Percentiles rank a stretch among this genome's conserved stretches.
These are phyloP conservation scores for Gryllus bimaculatus DNA, from an alignment of 1,140 invertebrate species.

Conservation along the genomic window DNA sequence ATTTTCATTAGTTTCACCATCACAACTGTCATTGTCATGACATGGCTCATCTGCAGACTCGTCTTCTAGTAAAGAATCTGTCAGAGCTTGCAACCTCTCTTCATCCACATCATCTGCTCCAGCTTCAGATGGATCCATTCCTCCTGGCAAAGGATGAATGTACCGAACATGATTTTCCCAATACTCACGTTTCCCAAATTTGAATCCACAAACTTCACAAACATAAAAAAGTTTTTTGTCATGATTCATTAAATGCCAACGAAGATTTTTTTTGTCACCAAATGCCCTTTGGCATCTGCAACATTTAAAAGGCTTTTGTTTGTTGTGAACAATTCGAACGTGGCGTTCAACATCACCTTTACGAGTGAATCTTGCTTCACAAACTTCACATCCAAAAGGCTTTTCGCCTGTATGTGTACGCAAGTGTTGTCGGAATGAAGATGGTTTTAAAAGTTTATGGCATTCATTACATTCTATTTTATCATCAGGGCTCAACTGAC, in stretches of 20 bases:
- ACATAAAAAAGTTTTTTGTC: slow-evolving; percentile 25
- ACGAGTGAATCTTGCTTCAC: slow-evolving; percentile 36
- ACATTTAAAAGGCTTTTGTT: slow-evolving; percentile 25
- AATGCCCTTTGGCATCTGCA: slow-evolving; percentile 24
- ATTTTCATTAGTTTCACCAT: not conserved
- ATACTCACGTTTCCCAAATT: slow-evolving; percentile 31
- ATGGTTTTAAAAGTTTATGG: slow-evolving; percentile 29
- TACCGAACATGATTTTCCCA: slow-evolving; percentile 31
- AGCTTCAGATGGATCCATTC: slow-evolving; percentile 20
- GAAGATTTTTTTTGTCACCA: slow-evolving; percentile 26
- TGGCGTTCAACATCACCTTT: slow-evolving; percentile 30
- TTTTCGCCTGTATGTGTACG: slow-evolving; percentile 65
- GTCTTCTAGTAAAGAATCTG: slow-evolving; percentile 13
- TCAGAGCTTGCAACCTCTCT: slow-evolving; percentile 18
- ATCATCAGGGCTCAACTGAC: slow-evolving; percentile 18
- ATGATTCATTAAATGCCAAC: slow-evolving; percentile 25
- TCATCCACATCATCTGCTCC: slow-evolving; percentile 21
- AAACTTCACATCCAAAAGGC: slow-evolving; percentile 60
- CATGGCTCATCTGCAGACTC: not conserved
- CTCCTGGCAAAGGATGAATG: slow-evolving; percentile 28
- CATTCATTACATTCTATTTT: slow-evolving; percentile 29
- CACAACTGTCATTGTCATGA: not conserved
- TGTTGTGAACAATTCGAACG: slow-evolving; percentile 27
- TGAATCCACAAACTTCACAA: slow-evolving; percentile 29
- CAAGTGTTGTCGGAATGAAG: slow-evolving; percentile 39